These are phyloP conservation scores for Eulemur albifrons DNA, from an alignment of 2,797 vertebrate genomes.

Conservation along the genomic window DNA sequence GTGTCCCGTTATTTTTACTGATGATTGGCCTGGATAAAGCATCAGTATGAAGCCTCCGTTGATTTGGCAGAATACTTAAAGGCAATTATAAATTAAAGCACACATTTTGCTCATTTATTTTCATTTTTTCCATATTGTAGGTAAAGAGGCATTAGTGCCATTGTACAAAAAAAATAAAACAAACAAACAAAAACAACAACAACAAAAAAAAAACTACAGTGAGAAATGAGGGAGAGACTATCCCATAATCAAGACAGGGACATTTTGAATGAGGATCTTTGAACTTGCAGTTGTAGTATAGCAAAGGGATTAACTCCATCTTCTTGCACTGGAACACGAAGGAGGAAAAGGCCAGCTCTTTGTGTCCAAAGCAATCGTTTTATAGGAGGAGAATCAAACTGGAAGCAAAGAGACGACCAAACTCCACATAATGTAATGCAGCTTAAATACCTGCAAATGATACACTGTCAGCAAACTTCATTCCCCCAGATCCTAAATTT, in stretches of 20 bases:
- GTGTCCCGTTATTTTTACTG: neutral
- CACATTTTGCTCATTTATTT: neutral
- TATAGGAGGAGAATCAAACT: constrained; percentile 16
- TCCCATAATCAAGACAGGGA: neutral
- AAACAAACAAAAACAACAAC: neutral
- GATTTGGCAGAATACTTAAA: neutral
- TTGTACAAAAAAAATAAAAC: neutral
- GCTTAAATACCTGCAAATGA: constrained; percentile 38
- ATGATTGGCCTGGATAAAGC: neutral
- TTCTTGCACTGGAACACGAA: neutral
- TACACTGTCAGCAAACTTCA: neutral
- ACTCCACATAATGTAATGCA: neutral
- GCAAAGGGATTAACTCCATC: constrained; percentile 16
- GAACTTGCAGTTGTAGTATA: constrained; percentile 28
- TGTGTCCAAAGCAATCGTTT: constrained; percentile 44
- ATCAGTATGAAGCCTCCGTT: neutral
- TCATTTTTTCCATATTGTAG: neutral
- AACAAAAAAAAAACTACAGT: neutral
- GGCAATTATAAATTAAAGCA: neutral
- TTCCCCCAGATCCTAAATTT: neutral
- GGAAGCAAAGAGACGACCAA: neutral
- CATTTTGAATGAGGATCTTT: neutral
- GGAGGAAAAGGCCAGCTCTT: constrained; percentile 24
- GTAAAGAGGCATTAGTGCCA: neutral
- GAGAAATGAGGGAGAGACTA: neutral